phyloP scores from a whole-genome alignment of 2,113 vertebrate species.

The Oryzias celebensis region DNA sequence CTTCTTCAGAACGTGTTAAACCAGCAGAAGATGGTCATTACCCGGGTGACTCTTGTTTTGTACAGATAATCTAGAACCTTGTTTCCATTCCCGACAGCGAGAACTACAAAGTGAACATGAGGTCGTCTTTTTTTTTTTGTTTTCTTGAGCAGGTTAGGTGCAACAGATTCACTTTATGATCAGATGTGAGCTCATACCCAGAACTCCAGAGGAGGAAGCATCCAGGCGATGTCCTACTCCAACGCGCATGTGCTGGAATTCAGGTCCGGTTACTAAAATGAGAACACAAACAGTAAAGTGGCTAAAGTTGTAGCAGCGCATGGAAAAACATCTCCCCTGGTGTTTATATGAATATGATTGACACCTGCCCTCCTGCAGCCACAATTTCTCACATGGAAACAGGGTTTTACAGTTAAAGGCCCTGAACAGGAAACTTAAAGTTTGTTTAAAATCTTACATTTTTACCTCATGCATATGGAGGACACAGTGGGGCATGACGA shows the following conservation, averaged over 20 bases:
- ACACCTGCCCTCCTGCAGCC: too few relatives aligned
- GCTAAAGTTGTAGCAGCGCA: too few relatives aligned
- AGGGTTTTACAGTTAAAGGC: too few relatives aligned
- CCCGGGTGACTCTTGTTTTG: conserved; percentile 82
- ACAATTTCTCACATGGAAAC: too few relatives aligned
- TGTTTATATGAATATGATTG: too few relatives aligned
- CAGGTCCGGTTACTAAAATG: conserved; percentile 83
- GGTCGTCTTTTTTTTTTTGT: not conserved
- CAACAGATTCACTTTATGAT: not conserved
- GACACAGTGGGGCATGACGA: too few relatives aligned
- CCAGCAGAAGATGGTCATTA: conserved; percentile 54
- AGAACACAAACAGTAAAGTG: not conserved
- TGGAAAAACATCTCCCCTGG: too few relatives aligned
- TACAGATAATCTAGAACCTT: conserved; percentile 78
- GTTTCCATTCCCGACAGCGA: conserved; percentile 83
- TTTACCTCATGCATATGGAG: too few relatives aligned
- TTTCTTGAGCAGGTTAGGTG: not conserved
- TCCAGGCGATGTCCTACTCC: conserved; percentile 90
- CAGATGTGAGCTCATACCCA: conserved; percentile 72
- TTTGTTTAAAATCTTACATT: too few relatives aligned
- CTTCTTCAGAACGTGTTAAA: not conserved
- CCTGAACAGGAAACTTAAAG: too few relatives aligned
- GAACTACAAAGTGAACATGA: conserved; percentile 73
- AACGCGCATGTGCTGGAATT: conserved; percentile 77
- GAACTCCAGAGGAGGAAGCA: conserved; percentile 84